Evolutionary conservation across 2,888 invertebrate species (phyloP).

Genomic region (Volucella inflata): DNA sequence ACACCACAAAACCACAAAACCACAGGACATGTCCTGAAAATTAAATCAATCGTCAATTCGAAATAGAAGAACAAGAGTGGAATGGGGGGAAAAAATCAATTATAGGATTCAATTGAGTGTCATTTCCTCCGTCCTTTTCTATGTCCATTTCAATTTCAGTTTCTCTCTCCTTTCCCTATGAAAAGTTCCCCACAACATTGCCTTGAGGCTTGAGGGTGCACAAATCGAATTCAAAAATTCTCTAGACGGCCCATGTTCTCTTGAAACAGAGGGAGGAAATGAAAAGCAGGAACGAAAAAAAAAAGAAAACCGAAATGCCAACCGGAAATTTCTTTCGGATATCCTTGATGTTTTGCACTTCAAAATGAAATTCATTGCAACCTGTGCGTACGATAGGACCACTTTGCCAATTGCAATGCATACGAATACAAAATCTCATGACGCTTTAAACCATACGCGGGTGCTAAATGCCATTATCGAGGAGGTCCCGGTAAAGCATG

Average conservation of each 20-base stretch:
- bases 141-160: background rate
- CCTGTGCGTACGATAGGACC: conserved; percentile 28
- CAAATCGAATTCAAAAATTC: conserved; percentile 42
- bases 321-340: conserved; percentile 54
- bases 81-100: conserved; percentile 23
- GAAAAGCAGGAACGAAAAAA: background rate
- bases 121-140: background rate
- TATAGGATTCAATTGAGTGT: conserved; percentile 41
- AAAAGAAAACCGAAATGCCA: conserved; percentile 23
- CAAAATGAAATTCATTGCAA: conserved; percentile 45
- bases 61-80: conserved; percentile 25
- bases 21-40: conserved; percentile 30
- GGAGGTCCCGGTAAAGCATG: too few species aligned
- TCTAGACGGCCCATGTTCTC: background rate
- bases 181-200: conserved; percentile 20
- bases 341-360: conserved; percentile 54
- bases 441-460: background rate
- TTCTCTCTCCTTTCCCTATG: background rate
- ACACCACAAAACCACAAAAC: background rate
- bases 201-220: conserved; percentile 6
- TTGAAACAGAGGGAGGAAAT: background rate
- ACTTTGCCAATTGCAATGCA: conserved; percentile 13
- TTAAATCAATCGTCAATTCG: conserved; percentile 49
- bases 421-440: background rate
- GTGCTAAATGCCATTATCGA: background rate